These are phyloP conservation scores for Macroteleia sp. DNA, from an alignment of 2,888 invertebrate genomes.

Conservation along the genomic window DNA sequence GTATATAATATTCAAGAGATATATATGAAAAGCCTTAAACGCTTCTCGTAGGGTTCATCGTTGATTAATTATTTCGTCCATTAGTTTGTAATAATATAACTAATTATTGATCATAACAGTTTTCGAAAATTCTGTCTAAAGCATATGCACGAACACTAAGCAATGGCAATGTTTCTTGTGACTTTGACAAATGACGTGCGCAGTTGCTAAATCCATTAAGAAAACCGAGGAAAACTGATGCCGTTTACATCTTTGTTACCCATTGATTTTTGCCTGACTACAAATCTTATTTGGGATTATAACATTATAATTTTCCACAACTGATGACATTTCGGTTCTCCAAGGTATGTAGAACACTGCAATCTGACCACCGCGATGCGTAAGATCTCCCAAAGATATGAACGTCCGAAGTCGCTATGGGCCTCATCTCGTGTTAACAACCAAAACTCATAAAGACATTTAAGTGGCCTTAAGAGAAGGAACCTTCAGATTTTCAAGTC, in stretches of 20 bases:
- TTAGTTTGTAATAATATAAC: background rate
- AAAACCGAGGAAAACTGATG: conserved; percentile 20
- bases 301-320: conserved; percentile 69
- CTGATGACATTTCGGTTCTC: conserved; percentile 76
- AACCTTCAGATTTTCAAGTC: conserved; percentile 68
- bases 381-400: conserved; percentile 72
- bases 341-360: conserved; percentile 66
- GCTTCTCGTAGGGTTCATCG: too few relatives aligned
- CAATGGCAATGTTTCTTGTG: conserved; percentile 6
- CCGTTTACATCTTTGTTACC: conserved; percentile 34
- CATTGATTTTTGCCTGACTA: conserved; percentile 16
- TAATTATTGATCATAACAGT: background rate
- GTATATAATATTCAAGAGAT: too few relatives aligned
- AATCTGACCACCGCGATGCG: conserved; percentile 70
- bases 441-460: conserved; percentile 83
- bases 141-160: background rate
- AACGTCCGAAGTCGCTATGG: conserved; percentile 62
- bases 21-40: too few relatives aligned
- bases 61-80: background rate
- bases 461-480: conserved; percentile 73
- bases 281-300: conserved; percentile 50
- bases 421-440: conserved; percentile 82
- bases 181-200: conserved; percentile 31
- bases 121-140: background rate
- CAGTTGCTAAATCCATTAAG: conserved; percentile 19